Evolutionary conservation across 2,113 vertebrate genomes (phyloP).

Genomic region (Chlorodrepanis virens): DNA sequence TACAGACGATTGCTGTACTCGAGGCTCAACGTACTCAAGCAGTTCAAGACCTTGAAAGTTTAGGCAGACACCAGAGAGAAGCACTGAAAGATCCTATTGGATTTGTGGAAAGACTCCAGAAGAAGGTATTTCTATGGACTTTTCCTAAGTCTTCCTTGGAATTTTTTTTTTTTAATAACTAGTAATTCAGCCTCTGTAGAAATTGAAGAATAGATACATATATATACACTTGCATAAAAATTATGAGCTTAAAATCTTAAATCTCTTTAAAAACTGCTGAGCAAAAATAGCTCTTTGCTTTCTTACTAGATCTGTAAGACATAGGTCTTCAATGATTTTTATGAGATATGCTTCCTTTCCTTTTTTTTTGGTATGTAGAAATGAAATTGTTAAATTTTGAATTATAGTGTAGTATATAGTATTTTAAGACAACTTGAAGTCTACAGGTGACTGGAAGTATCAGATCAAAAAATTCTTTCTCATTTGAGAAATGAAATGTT

Average conservation of each 20-base stretch:
- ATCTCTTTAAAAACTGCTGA: too few relatives aligned
- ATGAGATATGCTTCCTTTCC: neutral
- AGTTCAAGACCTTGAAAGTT: conserved; percentile 92
- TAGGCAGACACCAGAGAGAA: conserved; percentile 90
- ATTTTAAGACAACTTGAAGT: neutral
- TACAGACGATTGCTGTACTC: conserved; percentile 96
- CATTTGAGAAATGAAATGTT: neutral
- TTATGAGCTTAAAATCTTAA: neutral
- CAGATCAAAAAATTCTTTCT: neutral
- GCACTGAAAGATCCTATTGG: conserved; percentile 88
- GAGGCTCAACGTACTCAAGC: conserved; percentile 97
- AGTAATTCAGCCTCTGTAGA: neutral
- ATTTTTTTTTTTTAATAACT: neutral
- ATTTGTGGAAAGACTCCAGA: conserved; percentile 98
- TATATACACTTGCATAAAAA: neutral
- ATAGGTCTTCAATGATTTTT: neutral
- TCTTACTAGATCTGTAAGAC: neutral
- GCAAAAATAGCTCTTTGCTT: neutral
- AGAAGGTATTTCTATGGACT: conserved; percentile 82
- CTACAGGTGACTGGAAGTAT: neutral
- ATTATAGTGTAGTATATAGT: neutral
- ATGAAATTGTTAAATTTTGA: neutral
- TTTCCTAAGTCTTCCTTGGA: conserved; percentile 38
- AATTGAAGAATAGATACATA: neutral
- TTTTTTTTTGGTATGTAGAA: neutral